phyloP scores from a whole-genome alignment of 2,888 invertebrate species.

The Latrodectus elegans region DNA sequence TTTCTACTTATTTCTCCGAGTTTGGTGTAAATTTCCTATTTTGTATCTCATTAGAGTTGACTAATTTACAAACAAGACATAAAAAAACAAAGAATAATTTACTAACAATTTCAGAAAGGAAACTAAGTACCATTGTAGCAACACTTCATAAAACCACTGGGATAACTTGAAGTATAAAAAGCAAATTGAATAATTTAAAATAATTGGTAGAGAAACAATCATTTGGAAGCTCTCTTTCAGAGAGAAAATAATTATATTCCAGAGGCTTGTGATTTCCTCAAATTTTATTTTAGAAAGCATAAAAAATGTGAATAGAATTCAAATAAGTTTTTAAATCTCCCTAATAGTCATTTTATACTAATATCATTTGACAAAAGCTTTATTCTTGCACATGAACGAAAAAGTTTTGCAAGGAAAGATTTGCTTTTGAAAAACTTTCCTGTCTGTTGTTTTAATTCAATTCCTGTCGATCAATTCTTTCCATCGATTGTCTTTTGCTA shows the following conservation, averaged over 20 bases:
- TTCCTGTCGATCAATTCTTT: conserved; percentile 43
- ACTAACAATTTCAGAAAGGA: too few species aligned
- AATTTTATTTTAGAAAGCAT: neutral
- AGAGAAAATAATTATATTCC: neutral
- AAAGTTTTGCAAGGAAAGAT: conserved; percentile 12
- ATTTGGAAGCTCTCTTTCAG: neutral
- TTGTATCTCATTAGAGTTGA: too few species aligned
- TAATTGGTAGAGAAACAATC: neutral
- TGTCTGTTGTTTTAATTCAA: conserved; percentile 64
- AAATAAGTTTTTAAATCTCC: neutral
- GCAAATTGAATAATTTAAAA: neutral
- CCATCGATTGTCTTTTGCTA: conserved; percentile 49
- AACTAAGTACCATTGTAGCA: too few species aligned
- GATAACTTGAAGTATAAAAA: neutral
- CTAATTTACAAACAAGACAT: too few species aligned
- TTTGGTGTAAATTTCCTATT: too few species aligned
- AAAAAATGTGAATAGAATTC: neutral
- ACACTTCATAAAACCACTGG: neutral
- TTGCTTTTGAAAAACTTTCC: conserved; percentile 62
- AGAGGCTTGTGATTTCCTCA: neutral
- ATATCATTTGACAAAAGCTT: neutral
- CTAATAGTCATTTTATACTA: neutral
- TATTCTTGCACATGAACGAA: neutral
- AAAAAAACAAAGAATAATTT: too few species aligned
- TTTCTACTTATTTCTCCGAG: too few species aligned